phyloP scores from a whole-genome alignment of 2,113 vertebrate genomes.

The Ophiodon elongatus region DNA sequence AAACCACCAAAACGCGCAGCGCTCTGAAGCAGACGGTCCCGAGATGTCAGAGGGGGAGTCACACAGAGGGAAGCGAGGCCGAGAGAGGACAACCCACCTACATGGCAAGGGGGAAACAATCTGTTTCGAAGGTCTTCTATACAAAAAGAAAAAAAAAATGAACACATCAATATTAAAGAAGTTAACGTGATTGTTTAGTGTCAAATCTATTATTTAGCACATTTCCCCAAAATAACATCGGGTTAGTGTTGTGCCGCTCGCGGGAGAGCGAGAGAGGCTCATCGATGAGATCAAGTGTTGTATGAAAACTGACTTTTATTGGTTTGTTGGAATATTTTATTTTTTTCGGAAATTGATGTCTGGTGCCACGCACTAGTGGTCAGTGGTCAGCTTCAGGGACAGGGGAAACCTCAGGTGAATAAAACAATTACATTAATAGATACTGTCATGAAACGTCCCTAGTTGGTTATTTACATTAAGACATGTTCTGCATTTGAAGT shows the following conservation, averaged over 20 bases:
- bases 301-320: neutral
- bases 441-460: neutral
- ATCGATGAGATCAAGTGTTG: neutral
- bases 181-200: neutral
- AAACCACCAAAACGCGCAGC: constrained; percentile 1
- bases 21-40: constrained; percentile 9
- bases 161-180: neutral
- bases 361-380: neutral
- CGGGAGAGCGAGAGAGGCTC: too few species aligned
- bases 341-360: neutral
- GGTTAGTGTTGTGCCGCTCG: too few species aligned
- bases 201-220: neutral
- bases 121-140: neutral
- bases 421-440: neutral
- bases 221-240: neutral
- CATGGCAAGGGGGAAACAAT: neutral
- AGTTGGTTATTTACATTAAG: neutral
- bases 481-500: neutral
- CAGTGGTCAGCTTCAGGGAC: neutral
- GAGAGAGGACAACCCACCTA: neutral
- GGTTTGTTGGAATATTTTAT: neutral
- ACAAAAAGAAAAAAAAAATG: neutral
- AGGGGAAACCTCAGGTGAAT: neutral
- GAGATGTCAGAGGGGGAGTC: neutral
- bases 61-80: neutral